Conservation (phyloP, 2,113 vertebrate species). For the Rhinogobius similis region DNA sequence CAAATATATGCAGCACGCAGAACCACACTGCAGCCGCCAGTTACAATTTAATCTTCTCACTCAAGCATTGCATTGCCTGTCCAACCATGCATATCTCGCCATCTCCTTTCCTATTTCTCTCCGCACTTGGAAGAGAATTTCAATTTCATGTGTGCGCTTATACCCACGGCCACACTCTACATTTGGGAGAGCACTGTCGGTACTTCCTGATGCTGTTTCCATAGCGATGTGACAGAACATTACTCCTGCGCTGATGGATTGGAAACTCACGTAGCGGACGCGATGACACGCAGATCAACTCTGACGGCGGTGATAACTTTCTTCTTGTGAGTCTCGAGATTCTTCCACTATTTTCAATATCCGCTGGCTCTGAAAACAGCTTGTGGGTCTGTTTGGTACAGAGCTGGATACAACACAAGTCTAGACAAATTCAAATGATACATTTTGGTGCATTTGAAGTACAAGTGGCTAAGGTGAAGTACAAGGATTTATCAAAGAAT, state of each 20-base stretch:
- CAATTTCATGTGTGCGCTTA: conserved; percentile 63
- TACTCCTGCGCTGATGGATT: conserved; percentile 68
- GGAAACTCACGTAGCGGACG: conserved; percentile 62
- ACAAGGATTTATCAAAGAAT: too few species aligned
- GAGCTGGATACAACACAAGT: background rate
- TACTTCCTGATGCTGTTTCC: conserved; percentile 77
- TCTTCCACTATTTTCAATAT: conserved; percentile 38
- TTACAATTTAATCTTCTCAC: conserved; percentile 69
- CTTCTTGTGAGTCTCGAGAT: conserved; percentile 39
- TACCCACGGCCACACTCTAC: conserved; percentile 47
- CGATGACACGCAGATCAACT: conserved; percentile 70
- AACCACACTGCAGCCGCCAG: conserved; percentile 31
- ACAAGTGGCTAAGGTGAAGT: too few species aligned
- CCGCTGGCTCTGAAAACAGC: conserved; percentile 46
- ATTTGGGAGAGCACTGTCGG: conserved; percentile 53
- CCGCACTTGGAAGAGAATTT: conserved; percentile 59
- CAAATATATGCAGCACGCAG: conserved; percentile 47
- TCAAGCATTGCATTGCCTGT: conserved; percentile 62
- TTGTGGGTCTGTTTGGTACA: conserved; percentile 34
- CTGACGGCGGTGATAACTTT: conserved; percentile 68
- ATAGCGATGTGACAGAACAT: conserved; percentile 71
- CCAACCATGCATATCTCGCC: conserved; percentile 63
- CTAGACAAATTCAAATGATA: background rate
- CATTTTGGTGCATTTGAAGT: too few species aligned
- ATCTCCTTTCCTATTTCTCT: conserved; percentile 61